Conservation (phyloP, 2,113 vertebrate species). For the Sialia sialis region DNA sequence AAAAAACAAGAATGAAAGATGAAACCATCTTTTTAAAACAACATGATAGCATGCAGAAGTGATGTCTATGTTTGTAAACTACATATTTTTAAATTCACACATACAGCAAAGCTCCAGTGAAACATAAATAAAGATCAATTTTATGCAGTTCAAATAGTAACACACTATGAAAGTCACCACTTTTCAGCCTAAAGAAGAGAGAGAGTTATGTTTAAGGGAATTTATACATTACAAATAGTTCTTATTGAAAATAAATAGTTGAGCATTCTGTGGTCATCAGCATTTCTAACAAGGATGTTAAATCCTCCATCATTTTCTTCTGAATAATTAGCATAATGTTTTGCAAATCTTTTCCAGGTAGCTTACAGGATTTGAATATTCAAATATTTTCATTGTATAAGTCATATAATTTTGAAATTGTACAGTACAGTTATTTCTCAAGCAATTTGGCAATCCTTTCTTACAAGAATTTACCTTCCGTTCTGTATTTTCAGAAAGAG, state of each 20-base stretch:
- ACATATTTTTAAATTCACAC: slow-evolving; percentile 65
- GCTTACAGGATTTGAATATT: slow-evolving; percentile 65
- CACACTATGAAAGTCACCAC: not conserved
- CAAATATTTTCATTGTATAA: slow-evolving; percentile 59
- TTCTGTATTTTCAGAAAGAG: slow-evolving; percentile 61
- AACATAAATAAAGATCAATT: slow-evolving; percentile 66
- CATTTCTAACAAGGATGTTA: slow-evolving; percentile 40
- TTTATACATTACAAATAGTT: slow-evolving; percentile 41
- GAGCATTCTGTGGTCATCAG: slow-evolving; percentile 19
- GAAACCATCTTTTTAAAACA: slow-evolving; percentile 33
- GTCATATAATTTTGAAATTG: slow-evolving; percentile 62
- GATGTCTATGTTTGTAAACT: slow-evolving; percentile 46
- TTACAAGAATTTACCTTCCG: slow-evolving; percentile 45
- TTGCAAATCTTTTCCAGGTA: slow-evolving; percentile 47
- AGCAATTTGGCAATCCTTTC: slow-evolving; percentile 50
- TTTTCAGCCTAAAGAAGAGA: slow-evolving; percentile 22
- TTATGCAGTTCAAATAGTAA: slow-evolving; percentile 47
- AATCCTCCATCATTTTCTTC: slow-evolving; percentile 15
- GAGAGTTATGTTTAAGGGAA: slow-evolving; percentile 5
- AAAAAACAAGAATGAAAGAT: not conserved
- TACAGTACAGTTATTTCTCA: slow-evolving; percentile 53
- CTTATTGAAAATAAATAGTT: slow-evolving; percentile 40
- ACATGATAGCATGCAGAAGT: slow-evolving; percentile 21
- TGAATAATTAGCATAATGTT: slow-evolving; percentile 15
- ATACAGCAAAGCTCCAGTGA: slow-evolving; percentile 47